These are phyloP conservation scores for Neopipo cinnamomea DNA, from an alignment of 2,113 vertebrate species.

Conservation along the genomic window DNA sequence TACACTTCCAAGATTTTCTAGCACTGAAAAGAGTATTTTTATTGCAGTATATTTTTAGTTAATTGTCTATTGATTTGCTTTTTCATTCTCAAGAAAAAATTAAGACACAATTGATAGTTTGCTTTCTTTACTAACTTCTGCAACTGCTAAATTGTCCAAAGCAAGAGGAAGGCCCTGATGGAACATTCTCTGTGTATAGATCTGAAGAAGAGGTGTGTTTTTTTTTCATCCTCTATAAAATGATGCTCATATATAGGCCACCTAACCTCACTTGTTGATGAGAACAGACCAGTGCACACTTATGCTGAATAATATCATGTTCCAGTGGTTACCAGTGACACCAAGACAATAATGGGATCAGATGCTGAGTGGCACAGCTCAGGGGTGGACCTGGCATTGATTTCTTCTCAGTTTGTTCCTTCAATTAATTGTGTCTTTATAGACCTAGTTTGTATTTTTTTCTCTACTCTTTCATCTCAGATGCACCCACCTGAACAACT, in stretches of 20 bases:
- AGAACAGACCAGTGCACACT: background rate
- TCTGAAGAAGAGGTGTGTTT: background rate
- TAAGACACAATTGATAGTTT: background rate
- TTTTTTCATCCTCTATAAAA: background rate
- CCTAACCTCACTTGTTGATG: background rate
- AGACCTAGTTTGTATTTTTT: background rate
- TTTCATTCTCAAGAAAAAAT: background rate
- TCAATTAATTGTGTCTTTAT: background rate
- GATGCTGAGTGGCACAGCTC: background rate
- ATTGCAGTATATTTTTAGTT: background rate
- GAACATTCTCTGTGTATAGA: background rate
- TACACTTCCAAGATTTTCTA: background rate
- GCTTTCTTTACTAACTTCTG: background rate
- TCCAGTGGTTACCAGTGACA: background rate
- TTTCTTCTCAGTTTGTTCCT: background rate
- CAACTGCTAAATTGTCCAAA: background rate
- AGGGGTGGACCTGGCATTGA: background rate
- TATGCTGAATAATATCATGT: background rate
- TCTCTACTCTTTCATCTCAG: background rate
- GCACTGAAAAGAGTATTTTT: background rate
- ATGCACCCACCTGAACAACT: background rate
- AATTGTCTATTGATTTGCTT: slow-evolving; percentile 10
- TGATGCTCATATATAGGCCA: background rate
- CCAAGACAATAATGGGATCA: background rate
- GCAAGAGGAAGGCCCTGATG: background rate